Conservation (phyloP, 2,888 invertebrate species). For the Polietes domitor region DNA sequence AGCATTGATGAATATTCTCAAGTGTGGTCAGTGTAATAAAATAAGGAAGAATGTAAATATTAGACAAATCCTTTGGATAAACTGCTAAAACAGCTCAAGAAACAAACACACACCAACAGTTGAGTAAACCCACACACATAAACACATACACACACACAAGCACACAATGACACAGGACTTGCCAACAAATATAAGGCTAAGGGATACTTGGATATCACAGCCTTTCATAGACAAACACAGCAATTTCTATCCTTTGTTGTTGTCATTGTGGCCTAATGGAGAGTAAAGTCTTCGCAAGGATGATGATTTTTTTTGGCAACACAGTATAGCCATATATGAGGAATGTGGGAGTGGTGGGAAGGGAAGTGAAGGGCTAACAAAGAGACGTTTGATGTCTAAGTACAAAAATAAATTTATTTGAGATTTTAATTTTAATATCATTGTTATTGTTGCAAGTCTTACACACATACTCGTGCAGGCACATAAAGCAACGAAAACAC, state of each 20-base stretch:
- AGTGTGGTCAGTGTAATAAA: constrained; percentile 50
- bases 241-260: constrained; percentile 24
- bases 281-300: constrained; percentile 34
- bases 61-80: constrained; percentile 43
- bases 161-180: too few species aligned
- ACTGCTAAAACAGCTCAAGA: constrained; percentile 25
- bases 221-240: background rate
- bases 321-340: background rate
- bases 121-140: background rate
- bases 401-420: constrained; percentile 61
- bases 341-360: too few species aligned
- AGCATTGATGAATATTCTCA: background rate
- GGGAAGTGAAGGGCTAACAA: too few species aligned
- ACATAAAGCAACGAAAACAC: too few species aligned
- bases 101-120: background rate
- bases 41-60: constrained; percentile 38
- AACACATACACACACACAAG: background rate
- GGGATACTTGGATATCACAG: too few species aligned
- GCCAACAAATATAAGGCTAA: too few species aligned
- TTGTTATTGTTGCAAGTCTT: constrained; percentile 54
- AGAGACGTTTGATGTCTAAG: constrained; percentile 45
- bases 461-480: background rate
- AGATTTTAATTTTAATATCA: constrained; percentile 65
- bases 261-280: constrained; percentile 43
- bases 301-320: constrained; percentile 41